Percentiles rank a stretch among this genome's conserved stretches.
Evolutionary conservation across 2,113 vertebrate genomes (phyloP).

Genomic region (Megalops atlanticus): DNA sequence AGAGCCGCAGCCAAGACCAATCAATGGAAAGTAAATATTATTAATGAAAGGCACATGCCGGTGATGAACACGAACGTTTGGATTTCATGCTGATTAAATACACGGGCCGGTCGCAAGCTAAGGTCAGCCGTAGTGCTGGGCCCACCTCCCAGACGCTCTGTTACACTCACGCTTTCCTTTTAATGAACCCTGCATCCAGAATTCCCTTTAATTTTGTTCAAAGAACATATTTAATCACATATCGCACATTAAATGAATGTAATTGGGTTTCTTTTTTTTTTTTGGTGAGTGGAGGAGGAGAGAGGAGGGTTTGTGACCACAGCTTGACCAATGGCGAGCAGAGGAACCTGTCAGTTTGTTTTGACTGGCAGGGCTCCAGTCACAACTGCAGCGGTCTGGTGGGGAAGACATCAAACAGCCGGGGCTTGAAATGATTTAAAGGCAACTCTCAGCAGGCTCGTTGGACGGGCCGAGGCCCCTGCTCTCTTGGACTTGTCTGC

Average conservation of each 20-base stretch:
- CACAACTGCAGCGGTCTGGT: constrained; percentile 22
- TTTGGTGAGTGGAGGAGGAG: constrained; percentile 2
- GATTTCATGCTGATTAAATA: constrained; percentile 36
- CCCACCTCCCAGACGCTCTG: neutral
- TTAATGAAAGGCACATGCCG: constrained; percentile 42
- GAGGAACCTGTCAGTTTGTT: constrained; percentile 47
- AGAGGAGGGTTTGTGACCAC: neutral
- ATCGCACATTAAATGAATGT: constrained; percentile 1
- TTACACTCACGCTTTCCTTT: neutral
- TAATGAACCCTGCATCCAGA: neutral
- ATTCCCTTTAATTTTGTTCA: neutral
- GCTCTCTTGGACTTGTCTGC: neutral
- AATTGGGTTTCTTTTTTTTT: neutral
- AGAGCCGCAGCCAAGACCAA: constrained; percentile 30
- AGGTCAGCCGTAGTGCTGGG: constrained; percentile 1
- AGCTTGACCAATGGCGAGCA: constrained; percentile 10
- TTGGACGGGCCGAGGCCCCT: neutral
- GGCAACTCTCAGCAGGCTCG: constrained; percentile 30
- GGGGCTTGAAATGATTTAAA: constrained; percentile 49
- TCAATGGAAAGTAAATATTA: constrained; percentile 50
- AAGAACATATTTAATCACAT: neutral
- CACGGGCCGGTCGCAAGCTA: neutral
- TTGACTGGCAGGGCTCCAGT: constrained; percentile 42
- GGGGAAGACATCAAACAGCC: constrained; percentile 41
- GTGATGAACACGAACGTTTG: constrained; percentile 36